These are phyloP conservation scores for Rapana venosa DNA, from an alignment of 2,888 invertebrate species.

Conservation along the genomic window DNA sequence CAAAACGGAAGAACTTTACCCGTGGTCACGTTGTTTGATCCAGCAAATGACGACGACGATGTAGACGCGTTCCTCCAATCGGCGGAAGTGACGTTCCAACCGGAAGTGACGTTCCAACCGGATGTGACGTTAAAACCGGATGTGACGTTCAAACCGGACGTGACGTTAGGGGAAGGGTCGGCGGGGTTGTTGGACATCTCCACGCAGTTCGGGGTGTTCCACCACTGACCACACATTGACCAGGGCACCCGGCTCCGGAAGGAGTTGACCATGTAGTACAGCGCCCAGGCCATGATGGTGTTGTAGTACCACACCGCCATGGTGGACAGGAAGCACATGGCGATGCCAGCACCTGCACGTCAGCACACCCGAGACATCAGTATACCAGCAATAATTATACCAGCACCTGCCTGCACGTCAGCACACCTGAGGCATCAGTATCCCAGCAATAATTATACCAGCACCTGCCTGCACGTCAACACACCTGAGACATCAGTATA, in stretches of 20 bases:
- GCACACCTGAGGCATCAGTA: too few species aligned
- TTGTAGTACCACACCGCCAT: constrained; percentile 43
- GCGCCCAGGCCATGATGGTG: constrained; percentile 43
- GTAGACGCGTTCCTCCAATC: not conserved
- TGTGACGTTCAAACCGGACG: not conserved
- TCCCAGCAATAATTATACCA: too few species aligned
- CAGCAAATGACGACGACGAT: not conserved
- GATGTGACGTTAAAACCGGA: constrained; percentile 1
- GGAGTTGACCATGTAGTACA: constrained; percentile 38
- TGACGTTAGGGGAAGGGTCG: not conserved
- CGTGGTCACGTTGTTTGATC: too few species aligned
- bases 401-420: not conserved
- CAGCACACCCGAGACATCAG: not conserved
- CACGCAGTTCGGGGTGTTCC: constrained; percentile 39
- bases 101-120: not conserved
- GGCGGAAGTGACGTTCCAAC: not conserved
- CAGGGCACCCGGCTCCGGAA: constrained; percentile 41
- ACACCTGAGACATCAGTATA: too few species aligned
- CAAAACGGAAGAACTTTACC: not conserved
- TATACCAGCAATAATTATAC: not conserved
- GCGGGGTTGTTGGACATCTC: not conserved
- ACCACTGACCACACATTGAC: constrained; percentile 46
- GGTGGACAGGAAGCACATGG: constrained; percentile 35
- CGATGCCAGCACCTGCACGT: constrained; percentile 41
- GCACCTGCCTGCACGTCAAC: too few species aligned